A percentile compares a stretch with the other conserved stretches of the same genome.
Conservation (phyloP, 2,888 invertebrate species). For the Hypercompe scribonia region DNA sequence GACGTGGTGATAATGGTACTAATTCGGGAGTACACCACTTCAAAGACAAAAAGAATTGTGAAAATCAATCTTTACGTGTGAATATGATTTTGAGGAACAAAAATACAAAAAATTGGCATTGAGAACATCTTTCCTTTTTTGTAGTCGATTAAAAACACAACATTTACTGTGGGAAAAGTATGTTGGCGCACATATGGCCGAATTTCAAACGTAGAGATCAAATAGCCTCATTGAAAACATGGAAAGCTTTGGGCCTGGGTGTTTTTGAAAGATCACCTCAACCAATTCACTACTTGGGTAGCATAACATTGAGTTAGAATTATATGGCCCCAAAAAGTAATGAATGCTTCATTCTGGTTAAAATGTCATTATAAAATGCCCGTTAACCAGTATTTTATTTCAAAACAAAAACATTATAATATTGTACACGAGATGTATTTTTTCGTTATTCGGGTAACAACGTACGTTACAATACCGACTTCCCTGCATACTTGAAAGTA, state of each 20-base stretch:
- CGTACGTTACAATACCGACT: neutral
- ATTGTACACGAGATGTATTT: neutral
- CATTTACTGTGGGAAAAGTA: too few species aligned
- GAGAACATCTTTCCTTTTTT: too few species aligned
- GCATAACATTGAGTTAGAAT: neutral
- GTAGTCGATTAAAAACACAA: too few species aligned
- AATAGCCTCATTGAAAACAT: neutral
- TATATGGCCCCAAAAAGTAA: neutral
- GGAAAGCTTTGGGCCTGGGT: neutral
- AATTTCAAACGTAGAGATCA: neutral
- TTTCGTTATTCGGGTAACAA: neutral
- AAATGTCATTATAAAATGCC: too few species aligned
- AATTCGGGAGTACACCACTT: too few species aligned
- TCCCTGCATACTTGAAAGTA: conserved; percentile 27
- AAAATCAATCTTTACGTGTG: too few species aligned
- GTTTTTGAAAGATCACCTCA: neutral
- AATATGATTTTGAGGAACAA: too few species aligned
- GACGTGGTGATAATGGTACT: too few species aligned
- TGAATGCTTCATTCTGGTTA: too few species aligned
- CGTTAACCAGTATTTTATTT: neutral
- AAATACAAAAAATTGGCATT: too few species aligned
- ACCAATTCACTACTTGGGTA: neutral
- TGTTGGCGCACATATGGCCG: too few species aligned
- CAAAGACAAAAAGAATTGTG: too few species aligned
- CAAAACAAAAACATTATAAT: neutral